Evolutionary conservation across 2,888 invertebrate genomes (phyloP).

Genomic region (Germaria angustata): DNA sequence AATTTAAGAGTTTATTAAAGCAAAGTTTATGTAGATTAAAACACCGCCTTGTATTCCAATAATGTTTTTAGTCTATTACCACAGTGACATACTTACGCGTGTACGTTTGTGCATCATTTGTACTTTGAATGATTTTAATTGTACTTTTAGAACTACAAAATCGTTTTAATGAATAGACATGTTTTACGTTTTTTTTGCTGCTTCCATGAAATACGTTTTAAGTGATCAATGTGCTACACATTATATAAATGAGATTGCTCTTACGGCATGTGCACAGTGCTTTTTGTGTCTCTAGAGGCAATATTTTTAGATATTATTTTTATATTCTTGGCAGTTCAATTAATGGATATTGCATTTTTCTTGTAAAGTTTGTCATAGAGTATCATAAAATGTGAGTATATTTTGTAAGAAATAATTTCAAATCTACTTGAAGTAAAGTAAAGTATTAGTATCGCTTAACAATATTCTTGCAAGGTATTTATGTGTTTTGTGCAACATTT

Average conservation of each 20-base stretch:
- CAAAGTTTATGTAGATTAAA: constrained; percentile 17
- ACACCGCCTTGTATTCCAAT: not conserved
- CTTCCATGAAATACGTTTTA: not conserved
- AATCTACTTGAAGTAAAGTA: too few relatives aligned
- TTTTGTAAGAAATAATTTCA: too few relatives aligned
- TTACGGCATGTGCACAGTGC: constrained; percentile 35
- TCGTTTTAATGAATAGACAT: constrained; percentile 43
- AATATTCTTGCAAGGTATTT: too few relatives aligned
- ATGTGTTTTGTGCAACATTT: too few relatives aligned
- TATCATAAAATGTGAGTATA: too few relatives aligned
- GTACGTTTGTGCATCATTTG: constrained; percentile 15
- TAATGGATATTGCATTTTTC: too few relatives aligned
- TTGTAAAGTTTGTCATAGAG: too few relatives aligned
- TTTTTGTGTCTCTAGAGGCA: not conserved
- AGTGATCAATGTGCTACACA: constrained; percentile 35
- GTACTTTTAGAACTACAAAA: constrained; percentile 43
- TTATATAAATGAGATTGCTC: not conserved
- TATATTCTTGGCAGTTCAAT: too few relatives aligned
- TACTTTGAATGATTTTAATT: constrained; percentile 47
- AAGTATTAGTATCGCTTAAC: too few relatives aligned
- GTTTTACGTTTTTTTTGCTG: not conserved
- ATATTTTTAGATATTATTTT: too few relatives aligned
- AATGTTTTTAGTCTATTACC: not conserved
- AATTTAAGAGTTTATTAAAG: constrained; percentile 14
- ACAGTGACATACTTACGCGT: constrained; percentile 15